phyloP scores from a whole-genome alignment of 1,140 invertebrate species.

The Adelges cooleyi region DNA sequence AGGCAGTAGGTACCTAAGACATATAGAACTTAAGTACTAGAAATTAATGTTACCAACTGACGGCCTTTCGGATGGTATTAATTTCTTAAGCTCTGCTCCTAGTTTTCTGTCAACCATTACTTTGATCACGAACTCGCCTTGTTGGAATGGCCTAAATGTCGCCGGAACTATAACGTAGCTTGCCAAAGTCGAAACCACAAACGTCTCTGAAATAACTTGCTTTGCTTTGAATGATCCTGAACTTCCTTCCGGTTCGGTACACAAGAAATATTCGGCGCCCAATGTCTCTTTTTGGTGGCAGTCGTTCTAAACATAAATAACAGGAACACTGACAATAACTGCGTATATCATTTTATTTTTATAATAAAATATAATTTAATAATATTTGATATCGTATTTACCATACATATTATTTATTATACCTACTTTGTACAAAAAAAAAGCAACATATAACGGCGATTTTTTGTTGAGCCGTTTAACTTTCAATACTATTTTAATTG shows the following conservation, averaged over 20 bases:
- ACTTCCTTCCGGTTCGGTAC: slow-evolving; percentile 25
- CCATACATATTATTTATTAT: too few relatives aligned
- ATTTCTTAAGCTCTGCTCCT: background rate
- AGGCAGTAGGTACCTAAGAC: too few relatives aligned
- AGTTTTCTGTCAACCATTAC: slow-evolving; percentile 15
- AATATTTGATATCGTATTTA: too few relatives aligned
- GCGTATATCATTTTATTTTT: too few relatives aligned
- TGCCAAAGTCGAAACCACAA: slow-evolving; percentile 5
- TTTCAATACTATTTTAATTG: slow-evolving; percentile 26
- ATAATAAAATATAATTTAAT: too few relatives aligned
- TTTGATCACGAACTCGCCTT: slow-evolving; percentile 19
- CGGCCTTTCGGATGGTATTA: slow-evolving; percentile 11
- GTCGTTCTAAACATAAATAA: slow-evolving; percentile 5
- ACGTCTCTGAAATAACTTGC: slow-evolving; percentile 18
- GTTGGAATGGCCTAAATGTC: slow-evolving; percentile 13
- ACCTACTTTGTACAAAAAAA: slow-evolving; percentile 25
- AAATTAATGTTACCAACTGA: slow-evolving; percentile 16
- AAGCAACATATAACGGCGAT: slow-evolving; percentile 13
- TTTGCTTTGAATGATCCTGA: slow-evolving; percentile 6
- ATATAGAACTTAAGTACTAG: too few relatives aligned
- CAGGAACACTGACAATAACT: too few relatives aligned
- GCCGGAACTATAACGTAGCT: slow-evolving; percentile 19
- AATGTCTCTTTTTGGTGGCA: slow-evolving; percentile 21
- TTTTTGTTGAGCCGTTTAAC: slow-evolving; percentile 19
- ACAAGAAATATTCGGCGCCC: slow-evolving; percentile 17